Base-by-base conservation (phyloP, 2,888 invertebrate genomes). In the Conchocele bisecta region DNA sequence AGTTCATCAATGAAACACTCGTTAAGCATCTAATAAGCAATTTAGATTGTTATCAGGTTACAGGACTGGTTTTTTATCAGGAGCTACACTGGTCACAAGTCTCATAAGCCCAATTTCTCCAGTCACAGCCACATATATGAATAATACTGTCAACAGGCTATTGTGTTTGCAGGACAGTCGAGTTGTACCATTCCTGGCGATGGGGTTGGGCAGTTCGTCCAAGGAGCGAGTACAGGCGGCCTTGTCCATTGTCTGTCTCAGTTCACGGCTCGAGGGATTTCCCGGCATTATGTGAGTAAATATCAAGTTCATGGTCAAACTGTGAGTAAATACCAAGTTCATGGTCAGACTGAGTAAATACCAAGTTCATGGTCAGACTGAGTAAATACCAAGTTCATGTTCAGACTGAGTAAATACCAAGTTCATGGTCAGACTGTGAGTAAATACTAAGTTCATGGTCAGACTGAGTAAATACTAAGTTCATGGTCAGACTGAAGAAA, bases 121-220 rank as follows among this genome's bases (percentile, higher is more conserved):
- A n/a, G n/a, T n/a, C n/a, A n/a, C n/a, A n/a, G n/a, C n/a, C n/a
- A n/a, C n/a, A n/a, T n/a, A n/a, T n/a, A n/a, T n/a, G n/a, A n/a
- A n/a, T 39, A 2, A 17, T 17, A 17, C 41, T 17, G 20, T 17
- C 20, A 17, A 11, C 13, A 39, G 11, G 20, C 6, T 64, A 44
- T n/a, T 33, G 56, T 26, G 48, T 42, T 76, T 84, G 35, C 74
- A 91, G 90, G 90, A 91, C 70, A 86, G 85, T 26, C 76, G 87
- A 15, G 72, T 91, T 5, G 86, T 91, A 24, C 91, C 91, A 2
- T 91, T 91, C 76, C 79, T 92, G 31, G 90, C 91, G 0, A 85
- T 82, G 60, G 91, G 91, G 6, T 77, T 92, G 44, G 80, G 88
- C 3, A 89, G 88, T 59, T 85, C 84, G 3, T 81, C 84, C 29